phyloP scores from a whole-genome alignment of 2,797 vertebrate genomes.

The Chloroceryle amazona region DNA sequence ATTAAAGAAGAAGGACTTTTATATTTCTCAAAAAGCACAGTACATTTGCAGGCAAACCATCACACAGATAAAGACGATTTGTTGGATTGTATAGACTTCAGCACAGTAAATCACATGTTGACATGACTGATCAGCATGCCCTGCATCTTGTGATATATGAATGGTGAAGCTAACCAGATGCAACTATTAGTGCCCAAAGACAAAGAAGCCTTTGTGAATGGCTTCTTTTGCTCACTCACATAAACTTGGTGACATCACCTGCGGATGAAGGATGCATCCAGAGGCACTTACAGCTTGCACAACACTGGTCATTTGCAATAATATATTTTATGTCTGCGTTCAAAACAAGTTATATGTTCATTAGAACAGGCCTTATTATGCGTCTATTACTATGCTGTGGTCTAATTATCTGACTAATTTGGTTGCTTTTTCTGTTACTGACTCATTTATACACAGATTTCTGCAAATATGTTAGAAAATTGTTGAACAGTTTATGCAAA shows the following conservation, averaged over 20 bases:
- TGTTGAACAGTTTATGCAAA: not conserved
- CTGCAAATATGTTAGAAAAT: not conserved
- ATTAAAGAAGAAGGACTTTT: not conserved
- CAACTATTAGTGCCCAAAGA: not conserved
- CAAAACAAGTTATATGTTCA: not conserved
- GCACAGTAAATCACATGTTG: not conserved
- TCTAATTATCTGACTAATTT: not conserved
- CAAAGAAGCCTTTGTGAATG: not conserved
- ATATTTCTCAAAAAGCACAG: not conserved
- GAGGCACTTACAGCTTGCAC: not conserved
- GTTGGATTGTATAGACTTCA: not conserved
- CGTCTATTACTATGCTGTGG: not conserved
- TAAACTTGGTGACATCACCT: not conserved
- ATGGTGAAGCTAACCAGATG: not conserved
- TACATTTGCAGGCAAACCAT: not conserved
- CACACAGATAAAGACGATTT: not conserved
- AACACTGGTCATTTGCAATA: not conserved
- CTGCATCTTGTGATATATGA: accelerated
- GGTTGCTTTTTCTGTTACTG: not conserved
- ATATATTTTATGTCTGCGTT: not conserved
- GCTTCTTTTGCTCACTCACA: not conserved
- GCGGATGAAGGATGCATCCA: not conserved
- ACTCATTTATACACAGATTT: constrained; percentile 27
- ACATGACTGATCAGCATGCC: not conserved
- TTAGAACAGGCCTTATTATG: not conserved